These are phyloP conservation scores for Drosophila oshimai DNA, from an alignment of 1,140 invertebrate genomes.

Conservation along the genomic window DNA sequence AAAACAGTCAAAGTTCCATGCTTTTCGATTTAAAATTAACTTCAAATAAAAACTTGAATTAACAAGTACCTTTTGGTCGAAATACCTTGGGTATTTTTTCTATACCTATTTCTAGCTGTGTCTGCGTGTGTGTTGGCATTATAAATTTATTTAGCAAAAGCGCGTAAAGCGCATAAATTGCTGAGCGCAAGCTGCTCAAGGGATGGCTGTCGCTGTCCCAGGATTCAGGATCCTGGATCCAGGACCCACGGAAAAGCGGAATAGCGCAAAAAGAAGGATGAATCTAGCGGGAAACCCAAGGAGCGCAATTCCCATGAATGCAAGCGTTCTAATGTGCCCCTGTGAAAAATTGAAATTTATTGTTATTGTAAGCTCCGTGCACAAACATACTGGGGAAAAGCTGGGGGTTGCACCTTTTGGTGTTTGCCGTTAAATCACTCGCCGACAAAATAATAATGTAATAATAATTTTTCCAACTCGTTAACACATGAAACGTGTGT, in stretches of 20 bases:
- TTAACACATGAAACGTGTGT: conserved; percentile 67
- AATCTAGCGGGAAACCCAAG: conserved; percentile 12
- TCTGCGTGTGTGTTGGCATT: conserved; percentile 40
- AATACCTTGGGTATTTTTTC: not conserved
- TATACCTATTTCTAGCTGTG: not conserved
- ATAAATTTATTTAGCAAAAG: conserved; percentile 77
- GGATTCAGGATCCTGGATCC: too few relatives aligned
- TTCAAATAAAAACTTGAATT: too few relatives aligned
- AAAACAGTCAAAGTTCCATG: too few relatives aligned
- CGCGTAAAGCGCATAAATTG: conserved; percentile 74
- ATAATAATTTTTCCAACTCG: conserved; percentile 81
- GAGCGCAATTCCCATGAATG: conserved; percentile 33
- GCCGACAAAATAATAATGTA: conserved; percentile 78
- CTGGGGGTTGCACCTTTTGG: conserved; percentile 36
- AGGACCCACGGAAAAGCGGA: not conserved
- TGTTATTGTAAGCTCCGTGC: conserved; percentile 67
- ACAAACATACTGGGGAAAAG: conserved; percentile 4
- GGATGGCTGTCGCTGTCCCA: conserved; percentile 36
- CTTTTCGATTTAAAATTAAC: too few relatives aligned
- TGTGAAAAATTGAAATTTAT: conserved; percentile 78
- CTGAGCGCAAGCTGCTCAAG: conserved; percentile 65
- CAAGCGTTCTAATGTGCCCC: conserved; percentile 28
- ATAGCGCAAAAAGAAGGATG: conserved; percentile 11
- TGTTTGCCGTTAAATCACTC: conserved; percentile 47
- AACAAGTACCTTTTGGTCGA: not conserved